Conservation (phyloP, 2,113 vertebrate species). For the Syngnathus scovelli region DNA sequence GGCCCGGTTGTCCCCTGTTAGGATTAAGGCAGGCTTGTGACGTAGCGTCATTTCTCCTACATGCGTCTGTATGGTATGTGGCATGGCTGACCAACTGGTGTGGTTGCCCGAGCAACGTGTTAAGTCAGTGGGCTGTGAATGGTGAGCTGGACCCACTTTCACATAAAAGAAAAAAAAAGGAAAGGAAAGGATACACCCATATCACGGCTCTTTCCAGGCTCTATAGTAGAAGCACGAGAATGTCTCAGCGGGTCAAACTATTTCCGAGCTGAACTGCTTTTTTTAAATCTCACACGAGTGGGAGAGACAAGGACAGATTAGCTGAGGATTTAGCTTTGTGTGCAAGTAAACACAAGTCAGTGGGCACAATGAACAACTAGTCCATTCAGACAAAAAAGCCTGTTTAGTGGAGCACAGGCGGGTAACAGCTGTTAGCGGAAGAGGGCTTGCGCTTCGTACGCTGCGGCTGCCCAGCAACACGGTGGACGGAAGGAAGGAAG, state of each 20-base stretch:
- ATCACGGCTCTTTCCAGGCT: constrained; percentile 33
- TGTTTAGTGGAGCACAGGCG: constrained; percentile 38
- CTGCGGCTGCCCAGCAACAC: constrained; percentile 46
- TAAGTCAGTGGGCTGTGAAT: constrained; percentile 68
- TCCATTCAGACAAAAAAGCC: constrained; percentile 56
- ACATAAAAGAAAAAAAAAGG: constrained; percentile 11
- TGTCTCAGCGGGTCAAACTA: constrained; percentile 18
- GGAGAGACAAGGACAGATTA: constrained; percentile 53
- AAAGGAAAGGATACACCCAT: constrained; percentile 11
- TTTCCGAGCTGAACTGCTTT: constrained; percentile 27
- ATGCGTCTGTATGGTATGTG: constrained; percentile 71
- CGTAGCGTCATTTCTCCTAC: constrained; percentile 65
- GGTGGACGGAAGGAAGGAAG: neutral
- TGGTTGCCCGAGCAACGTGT: constrained; percentile 61
- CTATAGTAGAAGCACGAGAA: constrained; percentile 28
- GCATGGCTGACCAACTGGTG: constrained; percentile 59
- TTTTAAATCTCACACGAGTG: constrained; percentile 55
- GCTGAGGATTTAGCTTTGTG: constrained; percentile 62
- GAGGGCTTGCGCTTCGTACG: constrained; percentile 39
- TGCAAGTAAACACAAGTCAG: constrained; percentile 67
- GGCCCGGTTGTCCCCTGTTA: constrained; percentile 40
- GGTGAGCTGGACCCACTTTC: constrained; percentile 42
- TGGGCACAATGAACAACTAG: constrained; percentile 68
- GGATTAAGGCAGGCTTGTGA: constrained; percentile 51
- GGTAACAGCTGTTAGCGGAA: constrained; percentile 56